These are phyloP conservation scores for Philantomba maxwellii DNA, from an alignment of 2,113 vertebrate genomes.

Conservation along the genomic window DNA sequence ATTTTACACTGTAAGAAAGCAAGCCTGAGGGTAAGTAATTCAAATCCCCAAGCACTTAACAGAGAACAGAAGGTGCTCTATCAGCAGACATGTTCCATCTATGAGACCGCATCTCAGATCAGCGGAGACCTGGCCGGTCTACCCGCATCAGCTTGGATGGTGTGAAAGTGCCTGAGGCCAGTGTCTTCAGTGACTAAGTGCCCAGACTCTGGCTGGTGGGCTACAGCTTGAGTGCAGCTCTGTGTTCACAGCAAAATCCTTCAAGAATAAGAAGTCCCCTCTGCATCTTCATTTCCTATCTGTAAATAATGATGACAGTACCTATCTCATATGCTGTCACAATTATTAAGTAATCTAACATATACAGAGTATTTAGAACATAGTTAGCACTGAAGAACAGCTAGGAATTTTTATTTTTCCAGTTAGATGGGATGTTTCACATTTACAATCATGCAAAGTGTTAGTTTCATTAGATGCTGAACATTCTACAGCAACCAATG, in stretches of 20 bases:
- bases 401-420: not conserved
- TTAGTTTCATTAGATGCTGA: not conserved
- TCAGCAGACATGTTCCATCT: not conserved
- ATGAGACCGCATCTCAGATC: not conserved
- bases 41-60: conserved; percentile 40
- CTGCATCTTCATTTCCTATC: not conserved
- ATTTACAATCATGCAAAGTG: not conserved
- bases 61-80: conserved; percentile 25
- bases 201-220: not conserved
- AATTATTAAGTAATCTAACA: not conserved
- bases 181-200: not conserved
- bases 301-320: not conserved
- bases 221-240: not conserved
- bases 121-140: not conserved
- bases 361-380: not conserved
- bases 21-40: conserved; percentile 49
- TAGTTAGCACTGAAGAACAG: not conserved
- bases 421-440: not conserved
- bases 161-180: not conserved
- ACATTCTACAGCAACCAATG: not conserved
- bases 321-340: accelerated
- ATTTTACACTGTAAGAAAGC: conserved; percentile 31
- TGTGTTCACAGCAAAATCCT: not conserved
- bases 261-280: not conserved
- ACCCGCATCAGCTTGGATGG: not conserved